Base-by-base conservation (phyloP, 2,888 invertebrate genomes). In the Napeogenes inachia region DNA sequence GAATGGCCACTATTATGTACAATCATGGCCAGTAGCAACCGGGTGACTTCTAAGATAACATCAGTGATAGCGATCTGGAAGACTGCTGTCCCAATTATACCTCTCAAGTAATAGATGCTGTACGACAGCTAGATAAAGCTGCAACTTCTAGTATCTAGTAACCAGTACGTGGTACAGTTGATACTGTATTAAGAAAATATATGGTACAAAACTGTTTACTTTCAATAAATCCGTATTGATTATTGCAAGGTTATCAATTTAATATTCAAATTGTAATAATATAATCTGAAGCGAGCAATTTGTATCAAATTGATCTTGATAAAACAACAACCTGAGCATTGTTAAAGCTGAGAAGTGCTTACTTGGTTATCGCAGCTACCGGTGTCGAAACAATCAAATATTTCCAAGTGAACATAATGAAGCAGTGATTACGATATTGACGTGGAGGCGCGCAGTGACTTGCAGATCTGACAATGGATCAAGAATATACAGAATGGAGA, bases 321-420 rank as follows among this genome's bases (percentile, higher is more conserved):
- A 50, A 50, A 50, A 30, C 30, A 30, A 50, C 30, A 50, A 50
- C 30, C 10, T 47, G n/a, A 4, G 12, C 30, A 50, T 50, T 50
- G 50, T 50, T 50, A 50, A 30, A 8, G 6, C 47, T 50, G 50
- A 30, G 50, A 50, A 30, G 30, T 59, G 13, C n/a, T 47, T 42
- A 58, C 13, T 62, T 13, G 45, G n/a, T 54, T 30, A 10, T 21
- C 4, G 13, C 4, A 4, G 58, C 62, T 58, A 46, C 58, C 38
- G 58, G 55, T 58, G 62, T 62, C 62, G 55, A 58, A 50, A 58
- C 58, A 62, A n/a, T 42, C 54, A 54, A 54, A 45, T 54, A 38
- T 38, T 13, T 33, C 35, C 8, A 50, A 54, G 45, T 33, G 35
- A 54, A 56, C 54, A 32, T 45, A 56, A 58, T 62, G 58, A 56